Percentiles rank a stretch among this genome's conserved stretches.
These are phyloP conservation scores for Oithona nana DNA, from an alignment of 2,888 invertebrate genomes.

Conservation along the genomic window DNA sequence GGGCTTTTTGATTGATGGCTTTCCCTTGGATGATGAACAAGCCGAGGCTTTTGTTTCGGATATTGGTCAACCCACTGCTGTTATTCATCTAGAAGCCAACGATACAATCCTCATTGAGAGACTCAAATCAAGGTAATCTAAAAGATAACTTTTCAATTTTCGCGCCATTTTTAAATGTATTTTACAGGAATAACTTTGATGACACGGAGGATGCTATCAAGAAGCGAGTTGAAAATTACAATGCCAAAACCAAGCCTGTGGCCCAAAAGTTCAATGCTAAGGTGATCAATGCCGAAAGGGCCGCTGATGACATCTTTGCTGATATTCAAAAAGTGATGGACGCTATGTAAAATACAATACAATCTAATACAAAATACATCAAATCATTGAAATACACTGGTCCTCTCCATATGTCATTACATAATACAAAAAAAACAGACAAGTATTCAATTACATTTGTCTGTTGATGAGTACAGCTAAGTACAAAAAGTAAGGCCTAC, in stretches of 20 bases:
- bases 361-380: too few relatives aligned
- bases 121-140: too few relatives aligned
- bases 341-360: not conserved
- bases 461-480: too few relatives aligned
- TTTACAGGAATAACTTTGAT: conserved; percentile 35
- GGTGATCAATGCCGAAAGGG: conserved; percentile 23
- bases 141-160: too few relatives aligned
- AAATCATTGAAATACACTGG: too few relatives aligned
- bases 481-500: too few relatives aligned
- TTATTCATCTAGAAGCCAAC: conserved; percentile 3
- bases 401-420: too few relatives aligned
- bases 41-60: conserved; percentile 33
- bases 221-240: conserved; percentile 34
- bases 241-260: conserved; percentile 34
- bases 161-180: too few relatives aligned
- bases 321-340: conserved; percentile 6
- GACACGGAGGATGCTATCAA: conserved; percentile 37
- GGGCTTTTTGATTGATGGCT: conserved; percentile 37
- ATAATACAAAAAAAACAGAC: too few relatives aligned
- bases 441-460: too few relatives aligned
- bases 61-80: conserved; percentile 23
- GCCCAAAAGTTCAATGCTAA: conserved; percentile 32
- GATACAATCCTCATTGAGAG: conserved; percentile 27
- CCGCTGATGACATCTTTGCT: conserved; percentile 2
- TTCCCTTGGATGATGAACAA: conserved; percentile 34